A percentile compares a stretch with the other conserved stretches of the same genome.
These are phyloP conservation scores for Leptinotarsa lineolata DNA, from an alignment of 1,140 invertebrate genomes.

Conservation along the genomic window DNA sequence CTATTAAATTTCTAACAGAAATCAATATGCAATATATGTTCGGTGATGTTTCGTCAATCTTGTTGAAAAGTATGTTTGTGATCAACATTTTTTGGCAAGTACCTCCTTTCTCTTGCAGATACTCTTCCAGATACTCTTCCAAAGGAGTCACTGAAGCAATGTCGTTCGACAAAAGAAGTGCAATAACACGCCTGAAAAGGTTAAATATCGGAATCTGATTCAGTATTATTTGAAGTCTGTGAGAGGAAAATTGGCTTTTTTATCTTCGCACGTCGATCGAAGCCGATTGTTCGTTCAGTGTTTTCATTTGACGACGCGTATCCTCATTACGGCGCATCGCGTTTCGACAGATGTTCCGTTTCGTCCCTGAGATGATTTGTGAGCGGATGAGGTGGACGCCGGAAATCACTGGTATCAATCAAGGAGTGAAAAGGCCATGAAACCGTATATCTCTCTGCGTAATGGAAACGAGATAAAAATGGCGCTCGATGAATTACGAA, in stretches of 20 bases:
- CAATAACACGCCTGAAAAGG: conserved; percentile 44
- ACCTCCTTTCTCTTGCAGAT: too few relatives aligned
- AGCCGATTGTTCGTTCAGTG: conserved; percentile 16
- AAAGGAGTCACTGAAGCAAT: conserved; percentile 19
- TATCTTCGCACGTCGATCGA: conserved; percentile 23
- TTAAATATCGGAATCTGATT: conserved; percentile 41
- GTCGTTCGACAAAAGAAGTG: conserved; percentile 33
- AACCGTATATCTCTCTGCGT: too few relatives aligned
- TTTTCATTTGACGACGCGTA: conserved; percentile 19
- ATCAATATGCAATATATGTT: too few relatives aligned
- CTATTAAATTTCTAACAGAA: too few relatives aligned
- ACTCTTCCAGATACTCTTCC: too few relatives aligned
- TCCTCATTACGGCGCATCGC: conserved; percentile 13
- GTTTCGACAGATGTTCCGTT: not conserved
- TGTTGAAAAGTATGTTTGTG: too few relatives aligned
- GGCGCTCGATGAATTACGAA: too few relatives aligned
- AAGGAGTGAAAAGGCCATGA: not conserved
- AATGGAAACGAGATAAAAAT: too few relatives aligned
- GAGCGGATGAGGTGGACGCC: not conserved
- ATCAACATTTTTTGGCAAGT: too few relatives aligned
- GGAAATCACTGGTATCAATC: not conserved
- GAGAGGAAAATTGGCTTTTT: conserved; percentile 44
- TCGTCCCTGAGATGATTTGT: not conserved
- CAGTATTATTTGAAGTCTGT: conserved; percentile 38
- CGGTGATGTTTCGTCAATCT: too few relatives aligned